A percentile compares a stretch with the other conserved stretches of the same genome.
These are phyloP conservation scores for Pelodytes ibericus DNA, from an alignment of 2,797 vertebrate species.

Conservation along the genomic window DNA sequence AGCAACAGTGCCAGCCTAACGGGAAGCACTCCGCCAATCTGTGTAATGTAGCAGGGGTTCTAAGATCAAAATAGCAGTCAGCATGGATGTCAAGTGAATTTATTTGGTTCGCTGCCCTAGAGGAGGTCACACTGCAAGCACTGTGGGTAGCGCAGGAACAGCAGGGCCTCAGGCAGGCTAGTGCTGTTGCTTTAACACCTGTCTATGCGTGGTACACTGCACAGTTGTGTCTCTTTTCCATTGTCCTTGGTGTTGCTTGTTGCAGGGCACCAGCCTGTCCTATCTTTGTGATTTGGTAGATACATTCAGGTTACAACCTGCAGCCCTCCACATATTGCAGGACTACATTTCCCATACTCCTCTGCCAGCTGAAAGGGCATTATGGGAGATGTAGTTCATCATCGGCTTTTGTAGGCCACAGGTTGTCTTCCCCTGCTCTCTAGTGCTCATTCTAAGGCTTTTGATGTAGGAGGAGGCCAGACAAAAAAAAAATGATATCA, in stretches of 20 bases:
- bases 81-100: neutral
- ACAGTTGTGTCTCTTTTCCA: neutral
- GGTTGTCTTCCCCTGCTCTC: too few relatives aligned
- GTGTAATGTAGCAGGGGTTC: too few relatives aligned
- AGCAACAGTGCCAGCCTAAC: constrained; percentile 15
- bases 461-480: too few relatives aligned
- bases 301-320: too few relatives aligned
- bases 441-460: too few relatives aligned
- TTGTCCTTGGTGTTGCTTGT: neutral
- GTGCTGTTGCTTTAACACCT: constrained; percentile 8
- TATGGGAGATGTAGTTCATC: too few relatives aligned
- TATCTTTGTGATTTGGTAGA: too few relatives aligned
- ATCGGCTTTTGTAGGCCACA: too few relatives aligned
- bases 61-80: neutral
- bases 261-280: neutral
- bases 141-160: neutral
- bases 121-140: neutral
- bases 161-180: neutral
- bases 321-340: too few relatives aligned
- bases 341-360: too few relatives aligned
- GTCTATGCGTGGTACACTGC: neutral
- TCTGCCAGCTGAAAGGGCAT: too few relatives aligned
- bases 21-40: neutral
- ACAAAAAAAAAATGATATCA: too few relatives aligned
- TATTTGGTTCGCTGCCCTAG: neutral